Evolutionary conservation across 2,113 vertebrate genomes (phyloP).

Genomic region (Colaptes auratus): DNA sequence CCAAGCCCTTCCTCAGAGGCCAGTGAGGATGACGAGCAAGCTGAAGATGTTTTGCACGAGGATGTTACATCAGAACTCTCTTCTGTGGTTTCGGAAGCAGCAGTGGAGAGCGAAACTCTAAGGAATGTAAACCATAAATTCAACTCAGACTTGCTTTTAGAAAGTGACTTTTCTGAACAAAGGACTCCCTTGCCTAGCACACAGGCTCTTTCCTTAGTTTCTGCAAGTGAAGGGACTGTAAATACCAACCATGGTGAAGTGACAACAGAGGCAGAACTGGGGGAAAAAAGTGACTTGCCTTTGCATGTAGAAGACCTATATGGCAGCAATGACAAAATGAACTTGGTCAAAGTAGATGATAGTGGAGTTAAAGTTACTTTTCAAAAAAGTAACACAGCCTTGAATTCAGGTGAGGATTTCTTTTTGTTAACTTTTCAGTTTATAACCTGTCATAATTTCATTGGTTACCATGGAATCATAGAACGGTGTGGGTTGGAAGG

Average conservation of each 20-base stretch:
- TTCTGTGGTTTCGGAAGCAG: not conserved
- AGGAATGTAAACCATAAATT: not conserved
- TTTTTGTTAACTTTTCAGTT: not conserved
- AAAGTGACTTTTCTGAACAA: constrained; percentile 1
- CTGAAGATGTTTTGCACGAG: not conserved
- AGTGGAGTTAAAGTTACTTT: not conserved
- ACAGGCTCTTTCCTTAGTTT: not conserved
- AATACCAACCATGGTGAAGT: not conserved
- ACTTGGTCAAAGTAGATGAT: not conserved
- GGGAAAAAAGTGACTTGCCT: not conserved
- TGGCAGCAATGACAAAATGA: not conserved
- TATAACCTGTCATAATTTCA: not conserved
- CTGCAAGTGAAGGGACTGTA: not conserved
- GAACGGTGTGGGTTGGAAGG: too few species aligned
- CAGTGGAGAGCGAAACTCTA: not conserved
- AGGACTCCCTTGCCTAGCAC: not conserved
- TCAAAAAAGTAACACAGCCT: not conserved
- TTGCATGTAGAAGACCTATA: not conserved
- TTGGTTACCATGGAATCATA: too few species aligned
- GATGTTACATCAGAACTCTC: not conserved
- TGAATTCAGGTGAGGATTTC: constrained; percentile 66
- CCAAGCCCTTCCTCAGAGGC: not conserved
- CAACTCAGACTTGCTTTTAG: not conserved
- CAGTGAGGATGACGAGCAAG: not conserved
- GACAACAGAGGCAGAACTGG: not conserved